These are phyloP conservation scores for Umimayanthus kanabou DNA, from an alignment of 92 coral and sea anemone genomes.

Conservation along the genomic window DNA sequence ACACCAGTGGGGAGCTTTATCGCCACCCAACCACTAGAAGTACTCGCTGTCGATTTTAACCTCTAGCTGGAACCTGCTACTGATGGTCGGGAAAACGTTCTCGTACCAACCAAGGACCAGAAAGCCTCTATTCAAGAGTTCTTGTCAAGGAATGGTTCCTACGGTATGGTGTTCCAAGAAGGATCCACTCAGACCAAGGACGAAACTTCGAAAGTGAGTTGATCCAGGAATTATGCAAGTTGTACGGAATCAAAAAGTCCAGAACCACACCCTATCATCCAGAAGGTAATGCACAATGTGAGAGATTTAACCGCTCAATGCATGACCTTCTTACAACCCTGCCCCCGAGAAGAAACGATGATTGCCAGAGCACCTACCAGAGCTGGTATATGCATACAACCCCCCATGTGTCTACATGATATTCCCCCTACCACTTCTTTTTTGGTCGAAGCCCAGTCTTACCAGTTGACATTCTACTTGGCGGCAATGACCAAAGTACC, in stretches of 20 bases:
- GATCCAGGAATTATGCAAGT: slow-evolving; percentile 54
- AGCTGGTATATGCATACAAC: slow-evolving; percentile 67
- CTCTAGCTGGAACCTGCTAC: slow-evolving; percentile 49
- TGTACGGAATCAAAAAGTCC: slow-evolving; percentile 62
- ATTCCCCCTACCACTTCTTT: slow-evolving; percentile 58
- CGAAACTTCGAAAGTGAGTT: slow-evolving; percentile 62
- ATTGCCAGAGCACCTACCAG: slow-evolving; percentile 69
- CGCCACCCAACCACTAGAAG: slow-evolving; percentile 59
- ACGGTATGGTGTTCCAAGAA: slow-evolving; percentile 47
- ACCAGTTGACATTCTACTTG: slow-evolving; percentile 55
- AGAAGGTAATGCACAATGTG: slow-evolving; percentile 63
- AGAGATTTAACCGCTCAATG: slow-evolving; percentile 57
- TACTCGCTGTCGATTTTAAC: slow-evolving; percentile 60
- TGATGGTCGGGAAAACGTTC: slow-evolving; percentile 59
- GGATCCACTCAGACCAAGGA: slow-evolving; percentile 72
- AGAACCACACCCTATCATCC: slow-evolving; percentile 75
- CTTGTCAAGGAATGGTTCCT: slow-evolving; percentile 69
- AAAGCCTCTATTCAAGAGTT: slow-evolving; percentile 59
- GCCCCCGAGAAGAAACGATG: slow-evolving; percentile 53
- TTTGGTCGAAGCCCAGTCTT: slow-evolving; percentile 52
- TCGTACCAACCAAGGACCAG: slow-evolving; percentile 63
- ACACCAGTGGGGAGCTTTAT: slow-evolving; percentile 52
- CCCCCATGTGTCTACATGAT: slow-evolving; percentile 71
- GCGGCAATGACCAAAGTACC: background rate
- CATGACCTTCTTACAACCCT: slow-evolving; percentile 61